phyloP scores from a whole-genome alignment of 2,888 invertebrate genomes.

The Nomada fucata region DNA sequence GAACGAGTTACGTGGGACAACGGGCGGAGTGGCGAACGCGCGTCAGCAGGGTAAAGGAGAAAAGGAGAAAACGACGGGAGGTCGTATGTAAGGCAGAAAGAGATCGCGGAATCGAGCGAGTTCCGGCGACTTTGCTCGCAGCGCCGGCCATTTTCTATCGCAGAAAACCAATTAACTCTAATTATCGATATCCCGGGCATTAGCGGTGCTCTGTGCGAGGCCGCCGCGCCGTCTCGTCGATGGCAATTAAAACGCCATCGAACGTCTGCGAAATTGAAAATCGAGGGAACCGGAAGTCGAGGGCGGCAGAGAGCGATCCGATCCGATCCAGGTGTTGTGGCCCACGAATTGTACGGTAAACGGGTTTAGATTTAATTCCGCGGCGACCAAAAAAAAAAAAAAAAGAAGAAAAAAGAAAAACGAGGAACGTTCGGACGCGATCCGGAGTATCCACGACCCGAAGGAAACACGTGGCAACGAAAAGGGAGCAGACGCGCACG shows the following conservation, averaged over 20 bases:
- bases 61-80: not conserved
- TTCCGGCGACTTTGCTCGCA: constrained; percentile 14
- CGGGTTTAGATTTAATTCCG: no score
- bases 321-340: not conserved
- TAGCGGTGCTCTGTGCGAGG: constrained; percentile 23
- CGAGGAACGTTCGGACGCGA: no score
- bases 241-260: constrained; percentile 56
- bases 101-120: constrained; percentile 28
- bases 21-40: constrained; percentile 20
- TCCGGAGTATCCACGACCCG: not conserved
- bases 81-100: not conserved
- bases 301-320: not conserved
- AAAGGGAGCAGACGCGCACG: constrained; percentile 1
- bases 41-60: not conserved
- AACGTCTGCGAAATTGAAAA: constrained; percentile 19
- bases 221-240: constrained; percentile 22
- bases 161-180: constrained; percentile 54
- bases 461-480: constrained; percentile 4
- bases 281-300: not conserved
- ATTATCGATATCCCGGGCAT: constrained; percentile 55
- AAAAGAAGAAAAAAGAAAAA: no score
- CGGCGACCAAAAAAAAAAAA: no score
- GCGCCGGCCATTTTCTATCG: constrained; percentile 47
- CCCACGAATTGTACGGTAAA: not conserved
- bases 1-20: constrained; percentile 15